These are phyloP conservation scores for Zhuqinia jingwanae DNA, from an alignment of 2,888 invertebrate genomes.

Conservation along the genomic window DNA sequence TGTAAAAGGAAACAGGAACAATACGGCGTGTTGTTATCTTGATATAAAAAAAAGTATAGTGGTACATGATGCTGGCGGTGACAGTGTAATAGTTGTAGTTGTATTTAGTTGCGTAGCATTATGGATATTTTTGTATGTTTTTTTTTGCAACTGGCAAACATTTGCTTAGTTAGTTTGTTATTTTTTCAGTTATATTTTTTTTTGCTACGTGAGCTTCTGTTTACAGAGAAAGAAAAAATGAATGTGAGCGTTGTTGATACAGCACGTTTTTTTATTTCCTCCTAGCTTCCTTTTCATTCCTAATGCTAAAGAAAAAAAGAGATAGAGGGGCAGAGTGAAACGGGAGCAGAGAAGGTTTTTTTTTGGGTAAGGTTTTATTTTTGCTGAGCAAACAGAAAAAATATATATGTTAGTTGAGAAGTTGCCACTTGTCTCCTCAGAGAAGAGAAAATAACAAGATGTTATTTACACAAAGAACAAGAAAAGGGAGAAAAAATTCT, in stretches of 20 bases:
- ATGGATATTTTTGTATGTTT: too few relatives aligned
- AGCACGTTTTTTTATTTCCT: conserved; percentile 24
- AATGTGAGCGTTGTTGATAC: conserved; percentile 39
- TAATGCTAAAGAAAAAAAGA: not conserved
- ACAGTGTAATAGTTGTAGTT: not conserved
- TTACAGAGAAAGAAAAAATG: conserved; percentile 9
- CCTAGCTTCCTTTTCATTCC: not conserved
- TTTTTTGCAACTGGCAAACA: conserved; percentile 25
- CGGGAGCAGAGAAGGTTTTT: not conserved
- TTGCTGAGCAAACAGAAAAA: not conserved
- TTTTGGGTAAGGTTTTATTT: conserved; percentile 26
- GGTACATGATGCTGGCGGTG: not conserved
- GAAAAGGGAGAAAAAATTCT: too few relatives aligned
- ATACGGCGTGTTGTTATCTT: conserved; percentile 29
- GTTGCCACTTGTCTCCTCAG: conserved; percentile 12
- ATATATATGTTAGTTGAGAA: not conserved
- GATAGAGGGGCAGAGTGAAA: not conserved
- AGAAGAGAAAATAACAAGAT: conserved; percentile 35
- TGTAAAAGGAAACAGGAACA: conserved; percentile 39
- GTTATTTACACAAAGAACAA: conserved; percentile 20
- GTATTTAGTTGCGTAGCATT: too few relatives aligned
- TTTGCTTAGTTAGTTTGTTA: conserved; percentile 17
- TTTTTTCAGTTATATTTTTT: not conserved
- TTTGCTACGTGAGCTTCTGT: conserved; percentile 4
- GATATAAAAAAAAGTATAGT: not conserved